Conservation (phyloP, 2,113 vertebrate genomes). For the Struthio camelus region DNA sequence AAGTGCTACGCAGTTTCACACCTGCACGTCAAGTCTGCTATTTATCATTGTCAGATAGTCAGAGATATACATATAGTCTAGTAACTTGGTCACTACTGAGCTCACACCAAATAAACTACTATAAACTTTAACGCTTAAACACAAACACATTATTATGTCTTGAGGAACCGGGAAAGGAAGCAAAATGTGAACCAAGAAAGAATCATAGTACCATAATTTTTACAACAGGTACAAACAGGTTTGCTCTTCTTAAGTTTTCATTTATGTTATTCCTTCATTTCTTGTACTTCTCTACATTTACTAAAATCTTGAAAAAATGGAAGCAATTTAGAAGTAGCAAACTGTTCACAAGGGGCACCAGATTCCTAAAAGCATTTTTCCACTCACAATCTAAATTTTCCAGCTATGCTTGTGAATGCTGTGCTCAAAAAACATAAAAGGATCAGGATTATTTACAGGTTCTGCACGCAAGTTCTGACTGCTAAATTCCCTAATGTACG, state of each 20-base stretch:
- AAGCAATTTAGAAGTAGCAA: conserved; percentile 22
- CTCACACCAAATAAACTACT: not conserved
- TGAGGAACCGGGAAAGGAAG: not conserved
- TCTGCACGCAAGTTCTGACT: not conserved
- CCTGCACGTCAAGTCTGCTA: not conserved
- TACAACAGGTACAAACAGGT: not conserved
- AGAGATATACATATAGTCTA: not conserved
- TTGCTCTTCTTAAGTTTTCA: not conserved
- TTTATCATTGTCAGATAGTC: not conserved
- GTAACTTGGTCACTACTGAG: not conserved
- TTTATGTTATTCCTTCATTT: not conserved
- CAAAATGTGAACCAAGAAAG: not conserved
- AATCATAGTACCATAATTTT: not conserved
- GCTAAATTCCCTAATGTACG: not conserved
- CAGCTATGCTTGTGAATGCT: not conserved
- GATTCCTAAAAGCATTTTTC: conserved; percentile 26
- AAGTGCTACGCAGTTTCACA: not conserved
- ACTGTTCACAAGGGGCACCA: not conserved
- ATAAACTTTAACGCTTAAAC: not conserved
- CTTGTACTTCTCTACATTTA: not conserved
- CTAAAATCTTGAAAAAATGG: not conserved
- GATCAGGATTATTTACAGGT: not conserved
- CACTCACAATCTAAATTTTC: not conserved
- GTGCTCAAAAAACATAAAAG: not conserved
- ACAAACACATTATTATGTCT: not conserved